phyloP scores from a whole-genome alignment of 2,888 invertebrate species.

The Diploptera punctata region DNA sequence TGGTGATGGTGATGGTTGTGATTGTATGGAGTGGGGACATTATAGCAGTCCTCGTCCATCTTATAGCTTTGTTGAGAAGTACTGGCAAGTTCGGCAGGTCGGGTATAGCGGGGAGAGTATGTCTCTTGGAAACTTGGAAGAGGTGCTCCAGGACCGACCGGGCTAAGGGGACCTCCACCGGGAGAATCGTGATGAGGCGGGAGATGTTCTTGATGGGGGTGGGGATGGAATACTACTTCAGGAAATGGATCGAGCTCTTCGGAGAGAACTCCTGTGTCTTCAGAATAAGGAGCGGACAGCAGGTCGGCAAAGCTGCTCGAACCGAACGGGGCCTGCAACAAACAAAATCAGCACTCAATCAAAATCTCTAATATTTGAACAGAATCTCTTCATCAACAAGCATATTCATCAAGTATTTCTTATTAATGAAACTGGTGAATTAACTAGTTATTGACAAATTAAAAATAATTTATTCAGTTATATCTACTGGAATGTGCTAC shows the following conservation, averaged over 20 bases:
- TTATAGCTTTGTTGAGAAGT: conserved; percentile 66
- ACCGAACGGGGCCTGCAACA: conserved; percentile 75
- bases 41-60: conserved; percentile 88
- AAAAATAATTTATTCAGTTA: no score
- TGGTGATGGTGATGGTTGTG: conserved; percentile 43
- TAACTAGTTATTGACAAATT: no score
- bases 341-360: conserved; percentile 6
- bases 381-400: no score
- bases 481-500: no score
- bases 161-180: conserved; percentile 51
- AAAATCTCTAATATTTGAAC: no score
- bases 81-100: conserved; percentile 31
- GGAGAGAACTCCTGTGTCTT: conserved; percentile 72
- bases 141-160: conserved; percentile 58
- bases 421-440: no score
- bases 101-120: conserved; percentile 69
- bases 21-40: conserved; percentile 55
- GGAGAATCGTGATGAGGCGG: conserved; percentile 50
- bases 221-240: conserved; percentile 62
- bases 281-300: conserved; percentile 75
- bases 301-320: conserved; percentile 79
- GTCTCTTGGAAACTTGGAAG: conserved; percentile 90
- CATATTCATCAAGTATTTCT: no score
- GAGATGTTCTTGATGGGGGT: conserved; percentile 52
- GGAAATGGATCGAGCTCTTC: conserved; percentile 79